These are phyloP conservation scores for Chrysaora quinquecirrha DNA, from an alignment of 30 jellyfish, hydroid and myxozoan species.

Conservation along the genomic window DNA sequence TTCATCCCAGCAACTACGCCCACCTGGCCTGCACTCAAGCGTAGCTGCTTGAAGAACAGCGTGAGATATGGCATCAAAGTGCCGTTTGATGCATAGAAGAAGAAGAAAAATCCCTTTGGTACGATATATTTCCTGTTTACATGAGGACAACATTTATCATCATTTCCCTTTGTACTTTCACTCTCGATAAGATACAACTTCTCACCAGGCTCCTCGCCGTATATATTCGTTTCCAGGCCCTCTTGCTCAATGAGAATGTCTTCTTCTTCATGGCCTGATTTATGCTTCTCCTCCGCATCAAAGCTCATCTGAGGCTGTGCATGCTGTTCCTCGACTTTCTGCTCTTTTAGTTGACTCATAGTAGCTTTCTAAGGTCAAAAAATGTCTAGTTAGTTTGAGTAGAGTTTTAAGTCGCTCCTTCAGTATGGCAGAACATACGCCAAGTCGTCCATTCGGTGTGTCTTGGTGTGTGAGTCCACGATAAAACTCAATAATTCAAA, in stretches of 20 bases:
- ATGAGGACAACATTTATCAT: constrained; percentile 47
- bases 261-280: constrained; percentile 36
- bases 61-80: constrained; percentile 89
- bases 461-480: no score
- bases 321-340: background rate
- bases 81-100: constrained; percentile 92
- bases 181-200: constrained; percentile 43
- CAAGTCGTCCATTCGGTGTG: background rate
- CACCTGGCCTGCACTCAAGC: constrained; percentile 85
- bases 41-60: constrained; percentile 85
- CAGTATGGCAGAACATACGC: background rate
- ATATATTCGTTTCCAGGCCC: constrained; percentile 51
- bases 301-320: background rate
- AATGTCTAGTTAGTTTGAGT: no score
- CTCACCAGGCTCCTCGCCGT: constrained; percentile 74
- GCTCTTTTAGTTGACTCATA: background rate
- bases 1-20: constrained; percentile 94
- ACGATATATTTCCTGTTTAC: constrained; percentile 72
- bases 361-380: background rate
- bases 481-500: no score
- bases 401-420: no score
- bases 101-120: constrained; percentile 85
- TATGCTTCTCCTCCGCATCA: background rate
- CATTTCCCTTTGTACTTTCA: constrained; percentile 27
- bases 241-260: constrained; percentile 68